phyloP scores from a whole-genome alignment of 2,888 invertebrate genomes.

The Epirrhoe tristata region DNA sequence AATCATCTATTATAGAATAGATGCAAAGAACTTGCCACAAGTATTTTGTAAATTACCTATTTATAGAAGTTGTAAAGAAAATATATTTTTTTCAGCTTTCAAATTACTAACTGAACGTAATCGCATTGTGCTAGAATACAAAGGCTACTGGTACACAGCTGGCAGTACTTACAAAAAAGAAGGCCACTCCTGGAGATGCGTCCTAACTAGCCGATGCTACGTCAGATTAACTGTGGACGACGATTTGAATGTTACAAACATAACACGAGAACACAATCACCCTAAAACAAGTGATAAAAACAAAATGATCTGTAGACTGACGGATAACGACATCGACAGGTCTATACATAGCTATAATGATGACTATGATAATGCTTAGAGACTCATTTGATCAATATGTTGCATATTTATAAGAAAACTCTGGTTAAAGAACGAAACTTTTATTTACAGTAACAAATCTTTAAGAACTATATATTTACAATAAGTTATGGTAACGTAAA shows the following conservation, averaged over 20 bases:
- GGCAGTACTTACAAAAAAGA: background rate
- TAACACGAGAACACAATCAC: background rate
- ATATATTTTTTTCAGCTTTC: background rate
- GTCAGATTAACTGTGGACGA: slow-evolving; percentile 1
- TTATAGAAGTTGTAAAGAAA: background rate
- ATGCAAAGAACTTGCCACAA: background rate
- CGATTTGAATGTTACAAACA: background rate
- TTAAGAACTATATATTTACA: too few relatives aligned
- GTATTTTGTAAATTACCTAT: background rate
- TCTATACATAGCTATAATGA: too few relatives aligned
- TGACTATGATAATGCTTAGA: too few relatives aligned
- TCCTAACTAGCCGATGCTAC: background rate
- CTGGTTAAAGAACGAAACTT: too few relatives aligned
- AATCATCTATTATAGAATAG: too few relatives aligned
- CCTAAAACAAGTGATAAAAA: background rate
- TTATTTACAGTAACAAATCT: too few relatives aligned
- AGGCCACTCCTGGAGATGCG: background rate
- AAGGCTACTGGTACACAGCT: background rate
- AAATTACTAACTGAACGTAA: background rate
- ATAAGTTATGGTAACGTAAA: too few relatives aligned
- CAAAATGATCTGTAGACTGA: too few relatives aligned
- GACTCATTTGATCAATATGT: too few relatives aligned
- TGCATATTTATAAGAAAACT: too few relatives aligned
- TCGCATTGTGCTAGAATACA: background rate
- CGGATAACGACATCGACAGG: too few relatives aligned